Conservation (phyloP, 1,140 invertebrate genomes). For the Trachymyrmex septentrionalis region DNA sequence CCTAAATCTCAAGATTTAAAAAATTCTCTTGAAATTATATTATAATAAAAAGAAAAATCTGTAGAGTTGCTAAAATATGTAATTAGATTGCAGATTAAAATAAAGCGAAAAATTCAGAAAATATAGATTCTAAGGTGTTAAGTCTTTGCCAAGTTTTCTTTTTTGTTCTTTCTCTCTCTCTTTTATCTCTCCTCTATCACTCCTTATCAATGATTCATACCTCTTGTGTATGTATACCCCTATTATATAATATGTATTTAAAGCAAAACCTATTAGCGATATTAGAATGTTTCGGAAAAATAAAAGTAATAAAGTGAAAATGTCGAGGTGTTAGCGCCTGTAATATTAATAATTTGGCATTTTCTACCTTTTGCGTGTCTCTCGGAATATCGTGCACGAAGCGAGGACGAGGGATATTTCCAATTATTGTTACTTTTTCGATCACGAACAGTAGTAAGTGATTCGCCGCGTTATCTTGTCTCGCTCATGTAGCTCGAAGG, state of each 20-base stretch:
- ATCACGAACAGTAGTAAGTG: neutral
- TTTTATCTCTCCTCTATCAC: neutral
- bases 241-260: slow-evolving; percentile 6
- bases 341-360: neutral
- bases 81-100: neutral
- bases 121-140: neutral
- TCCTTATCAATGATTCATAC: slow-evolving; percentile 30
- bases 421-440: slow-evolving; percentile 22
- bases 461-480: neutral
- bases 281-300: slow-evolving; percentile 27
- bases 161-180: too few relatives aligned
- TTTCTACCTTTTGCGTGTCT: neutral
- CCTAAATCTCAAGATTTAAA: neutral
- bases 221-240: neutral
- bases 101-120: neutral
- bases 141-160: neutral
- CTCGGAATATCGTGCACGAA: neutral
- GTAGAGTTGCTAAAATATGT: neutral
- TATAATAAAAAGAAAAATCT: neutral
- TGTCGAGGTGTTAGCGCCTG: slow-evolving; percentile 12
- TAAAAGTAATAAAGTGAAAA: slow-evolving; percentile 45
- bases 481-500: slow-evolving; percentile 32
- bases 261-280: slow-evolving; percentile 38
- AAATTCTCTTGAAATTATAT: slow-evolving; percentile 21
- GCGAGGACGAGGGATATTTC: neutral